Evolutionary conservation across 2,113 vertebrate genomes (phyloP).

Genomic region (Eleginops maclovinus): DNA sequence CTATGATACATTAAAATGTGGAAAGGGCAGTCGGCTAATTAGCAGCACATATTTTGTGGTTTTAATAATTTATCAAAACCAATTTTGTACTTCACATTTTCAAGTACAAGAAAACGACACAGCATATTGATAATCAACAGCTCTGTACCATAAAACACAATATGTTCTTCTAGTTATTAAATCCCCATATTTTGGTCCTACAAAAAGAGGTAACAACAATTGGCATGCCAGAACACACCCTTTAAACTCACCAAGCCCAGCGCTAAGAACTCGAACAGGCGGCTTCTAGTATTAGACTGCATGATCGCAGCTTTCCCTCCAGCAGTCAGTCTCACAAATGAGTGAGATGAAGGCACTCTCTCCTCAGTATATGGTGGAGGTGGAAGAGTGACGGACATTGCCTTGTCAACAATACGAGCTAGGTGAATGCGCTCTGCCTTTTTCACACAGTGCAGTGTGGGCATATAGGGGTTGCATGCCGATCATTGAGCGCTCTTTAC

Average conservation of each 20-base stretch:
- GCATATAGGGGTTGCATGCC: slow-evolving; percentile 44
- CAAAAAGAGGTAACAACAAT: not conserved
- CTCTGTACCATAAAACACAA: not conserved
- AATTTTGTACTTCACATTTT: not conserved
- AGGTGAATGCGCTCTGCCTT: slow-evolving; percentile 50
- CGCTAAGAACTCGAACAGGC: slow-evolving; percentile 84
- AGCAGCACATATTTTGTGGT: no score
- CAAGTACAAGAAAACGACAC: not conserved
- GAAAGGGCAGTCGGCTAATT: no score
- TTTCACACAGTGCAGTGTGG: slow-evolving; percentile 45
- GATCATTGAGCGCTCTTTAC: slow-evolving; percentile 54
- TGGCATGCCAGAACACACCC: slow-evolving; percentile 6
- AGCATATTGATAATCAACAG: not conserved
- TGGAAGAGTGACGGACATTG: slow-evolving; percentile 37
- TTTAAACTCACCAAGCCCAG: slow-evolving; percentile 81
- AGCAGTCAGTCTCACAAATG: slow-evolving; percentile 46
- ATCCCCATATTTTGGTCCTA: not conserved
- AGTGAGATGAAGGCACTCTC: slow-evolving; percentile 22
- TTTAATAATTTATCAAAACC: not conserved
- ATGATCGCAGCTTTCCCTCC: slow-evolving; percentile 62
- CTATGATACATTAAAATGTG: no score
- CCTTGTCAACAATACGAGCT: slow-evolving; percentile 52
- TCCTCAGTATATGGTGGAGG: slow-evolving; percentile 24
- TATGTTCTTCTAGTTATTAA: not conserved
- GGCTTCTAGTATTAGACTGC: slow-evolving; percentile 79